phyloP scores from a whole-genome alignment of 2,888 invertebrate genomes.

The Molorchus minor region DNA sequence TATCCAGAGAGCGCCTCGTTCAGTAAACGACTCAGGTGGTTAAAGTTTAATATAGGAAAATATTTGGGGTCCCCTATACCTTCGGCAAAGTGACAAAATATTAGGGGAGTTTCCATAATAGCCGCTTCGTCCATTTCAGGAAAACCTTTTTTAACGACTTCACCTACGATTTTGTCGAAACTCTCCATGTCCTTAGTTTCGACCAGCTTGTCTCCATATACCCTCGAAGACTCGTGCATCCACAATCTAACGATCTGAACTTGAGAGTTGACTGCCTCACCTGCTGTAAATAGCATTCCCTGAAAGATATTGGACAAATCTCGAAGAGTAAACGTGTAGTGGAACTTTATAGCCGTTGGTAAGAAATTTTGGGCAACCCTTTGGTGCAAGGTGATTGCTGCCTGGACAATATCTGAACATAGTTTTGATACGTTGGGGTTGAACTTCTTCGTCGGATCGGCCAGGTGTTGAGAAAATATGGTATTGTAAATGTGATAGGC shows the following conservation, averaged over 20 bases:
- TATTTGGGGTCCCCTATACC: conserved; percentile 94
- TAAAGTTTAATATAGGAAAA: conserved; percentile 78
- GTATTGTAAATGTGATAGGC: conserved; percentile 84
- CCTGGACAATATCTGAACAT: conserved; percentile 70
- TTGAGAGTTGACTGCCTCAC: conserved; percentile 72
- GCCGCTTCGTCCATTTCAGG: conserved; percentile 77
- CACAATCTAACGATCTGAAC: conserved; percentile 82
- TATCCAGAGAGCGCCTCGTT: conserved; percentile 81
- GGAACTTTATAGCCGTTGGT: conserved; percentile 94
- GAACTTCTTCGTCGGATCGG: conserved; percentile 74
- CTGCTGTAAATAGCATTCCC: conserved; percentile 85
- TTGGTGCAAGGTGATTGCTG: conserved; percentile 80
- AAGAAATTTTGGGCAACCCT: conserved; percentile 81
- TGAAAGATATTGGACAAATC: conserved; percentile 95
- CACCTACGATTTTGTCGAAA: conserved; percentile 77
- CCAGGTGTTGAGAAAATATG: conserved; percentile 81
- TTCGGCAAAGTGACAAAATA: conserved; percentile 92
- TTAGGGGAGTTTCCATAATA: conserved; percentile 79
- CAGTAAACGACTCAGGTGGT: conserved; percentile 75
- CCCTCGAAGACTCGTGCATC: conserved; percentile 90
- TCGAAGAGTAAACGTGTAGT: conserved; percentile 91
- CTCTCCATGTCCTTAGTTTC: conserved; percentile 79
- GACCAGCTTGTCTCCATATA: conserved; percentile 91
- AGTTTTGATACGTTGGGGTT: conserved; percentile 67
- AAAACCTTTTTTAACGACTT: conserved; percentile 81